Evolutionary conservation across 2,888 invertebrate genomes (phyloP).

Genomic region (Nymphalis c-album): DNA sequence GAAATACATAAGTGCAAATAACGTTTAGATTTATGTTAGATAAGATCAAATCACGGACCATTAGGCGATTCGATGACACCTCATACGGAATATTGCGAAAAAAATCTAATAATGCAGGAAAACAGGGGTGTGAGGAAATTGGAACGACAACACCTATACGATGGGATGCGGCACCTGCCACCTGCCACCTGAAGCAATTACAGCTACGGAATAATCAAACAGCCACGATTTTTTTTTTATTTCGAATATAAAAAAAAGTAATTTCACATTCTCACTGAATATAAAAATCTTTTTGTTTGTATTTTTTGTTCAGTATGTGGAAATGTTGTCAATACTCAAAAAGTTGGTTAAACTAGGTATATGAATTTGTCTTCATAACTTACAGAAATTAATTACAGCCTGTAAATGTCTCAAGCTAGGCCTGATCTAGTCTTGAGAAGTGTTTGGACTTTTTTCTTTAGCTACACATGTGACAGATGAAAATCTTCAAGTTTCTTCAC

Average conservation of each 20-base stretch:
- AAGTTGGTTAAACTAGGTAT: no score
- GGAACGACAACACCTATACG: constrained; percentile 64
- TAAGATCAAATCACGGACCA: constrained; percentile 17
- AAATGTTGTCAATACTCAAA: no score
- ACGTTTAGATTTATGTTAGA: neutral
- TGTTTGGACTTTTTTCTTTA: no score
- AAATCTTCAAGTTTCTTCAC: no score
- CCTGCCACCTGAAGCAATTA: constrained; percentile 26
- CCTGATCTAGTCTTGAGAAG: no score
- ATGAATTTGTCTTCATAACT: no score
- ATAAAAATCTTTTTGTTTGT: no score
- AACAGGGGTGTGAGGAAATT: constrained; percentile 61
- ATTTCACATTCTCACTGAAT: neutral
- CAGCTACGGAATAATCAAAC: constrained; percentile 25
- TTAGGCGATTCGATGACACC: constrained; percentile 42
- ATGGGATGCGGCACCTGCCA: constrained; percentile 32
- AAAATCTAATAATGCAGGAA: constrained; percentile 65
- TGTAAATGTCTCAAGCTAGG: no score
- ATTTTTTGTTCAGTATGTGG: no score
- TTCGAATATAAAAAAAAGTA: neutral
- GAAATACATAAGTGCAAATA: neutral
- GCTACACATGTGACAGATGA: no score
- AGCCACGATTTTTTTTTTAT: constrained; percentile 11
- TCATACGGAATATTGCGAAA: constrained; percentile 68
- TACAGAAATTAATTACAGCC: no score